Evolutionary conservation across 2,888 invertebrate genomes (phyloP).

Genomic region (Euzetes globulus): DNA sequence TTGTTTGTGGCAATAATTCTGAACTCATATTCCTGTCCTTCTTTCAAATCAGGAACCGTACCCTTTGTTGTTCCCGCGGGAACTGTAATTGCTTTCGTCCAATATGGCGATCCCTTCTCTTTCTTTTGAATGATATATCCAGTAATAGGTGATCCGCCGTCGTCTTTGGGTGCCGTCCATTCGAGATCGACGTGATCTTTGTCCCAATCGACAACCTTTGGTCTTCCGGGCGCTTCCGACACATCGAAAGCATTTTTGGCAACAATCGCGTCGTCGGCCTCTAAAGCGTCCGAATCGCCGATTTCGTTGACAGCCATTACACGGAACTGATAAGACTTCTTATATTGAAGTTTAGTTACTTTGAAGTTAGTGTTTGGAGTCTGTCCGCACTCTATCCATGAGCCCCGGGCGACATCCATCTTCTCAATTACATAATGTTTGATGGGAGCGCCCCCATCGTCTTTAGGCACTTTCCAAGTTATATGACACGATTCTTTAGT

Average conservation of each 20-base stretch:
- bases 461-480: conserved; percentile 73
- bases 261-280: conserved; percentile 49
- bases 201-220: conserved; percentile 52
- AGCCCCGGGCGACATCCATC: conserved; percentile 53
- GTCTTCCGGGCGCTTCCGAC: conserved; percentile 68
- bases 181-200: conserved; percentile 51
- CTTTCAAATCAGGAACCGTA: conserved; percentile 79
- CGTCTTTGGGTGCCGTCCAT: conserved; percentile 52
- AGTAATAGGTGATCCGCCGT: conserved; percentile 54
- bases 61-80: conserved; percentile 71
- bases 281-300: conserved; percentile 53
- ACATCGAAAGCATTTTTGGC: conserved; percentile 58
- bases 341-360: conserved; percentile 76
- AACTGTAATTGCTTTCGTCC: conserved; percentile 85
- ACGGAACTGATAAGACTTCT: conserved; percentile 88
- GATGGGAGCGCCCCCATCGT: conserved; percentile 86
- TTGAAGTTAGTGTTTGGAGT: conserved; percentile 50
- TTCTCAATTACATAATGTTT: conserved; percentile 92
- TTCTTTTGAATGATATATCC: conserved; percentile 49
- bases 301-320: conserved; percentile 70
- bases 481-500: conserved; percentile 81
- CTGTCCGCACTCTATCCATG: conserved; percentile 92
- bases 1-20: conserved; percentile 89
- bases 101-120: conserved; percentile 81
- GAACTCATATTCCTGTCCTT: conserved; percentile 96